phyloP scores from a whole-genome alignment of 2,113 vertebrate species.

The Arvicanthis niloticus region DNA sequence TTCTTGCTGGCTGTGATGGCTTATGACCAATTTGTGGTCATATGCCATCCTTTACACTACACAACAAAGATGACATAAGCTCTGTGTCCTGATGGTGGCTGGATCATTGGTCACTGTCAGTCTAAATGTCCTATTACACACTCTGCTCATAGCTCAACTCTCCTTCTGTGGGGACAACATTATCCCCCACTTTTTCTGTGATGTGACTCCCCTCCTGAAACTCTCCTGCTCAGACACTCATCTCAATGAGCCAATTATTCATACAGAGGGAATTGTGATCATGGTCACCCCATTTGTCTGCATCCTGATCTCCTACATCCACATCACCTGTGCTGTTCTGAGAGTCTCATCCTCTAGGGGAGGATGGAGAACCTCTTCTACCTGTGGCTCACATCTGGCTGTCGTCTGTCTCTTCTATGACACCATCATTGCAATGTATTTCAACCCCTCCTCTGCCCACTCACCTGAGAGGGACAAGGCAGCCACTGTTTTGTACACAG shows the following conservation, averaged over 20 bases:
- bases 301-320: constrained; percentile 67
- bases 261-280: constrained; percentile 61
- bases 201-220: constrained; percentile 68
- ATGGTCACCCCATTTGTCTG: constrained; percentile 45
- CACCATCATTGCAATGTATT: constrained; percentile 77
- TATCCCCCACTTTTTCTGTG: constrained; percentile 83
- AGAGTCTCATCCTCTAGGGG: neutral
- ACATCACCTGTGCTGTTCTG: constrained; percentile 72
- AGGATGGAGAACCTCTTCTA: constrained; percentile 80
- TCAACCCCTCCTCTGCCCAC: constrained; percentile 72
- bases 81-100: constrained; percentile 64
- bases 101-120: constrained; percentile 58
- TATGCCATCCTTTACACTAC: constrained; percentile 80
- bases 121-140: constrained; percentile 68
- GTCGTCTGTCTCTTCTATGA: constrained; percentile 81
- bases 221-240: constrained; percentile 71
- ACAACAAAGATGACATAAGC: neutral
- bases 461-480: neutral
- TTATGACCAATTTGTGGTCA: neutral
- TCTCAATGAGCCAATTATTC: constrained; percentile 63
- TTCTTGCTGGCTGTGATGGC: too few species aligned
- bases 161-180: constrained; percentile 69
- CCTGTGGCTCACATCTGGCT: constrained; percentile 79
- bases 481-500: constrained; percentile 78
- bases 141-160: constrained; percentile 71